phyloP scores from a whole-genome alignment of 2,797 vertebrate genomes.

The Lutjanus argentimaculatus region DNA sequence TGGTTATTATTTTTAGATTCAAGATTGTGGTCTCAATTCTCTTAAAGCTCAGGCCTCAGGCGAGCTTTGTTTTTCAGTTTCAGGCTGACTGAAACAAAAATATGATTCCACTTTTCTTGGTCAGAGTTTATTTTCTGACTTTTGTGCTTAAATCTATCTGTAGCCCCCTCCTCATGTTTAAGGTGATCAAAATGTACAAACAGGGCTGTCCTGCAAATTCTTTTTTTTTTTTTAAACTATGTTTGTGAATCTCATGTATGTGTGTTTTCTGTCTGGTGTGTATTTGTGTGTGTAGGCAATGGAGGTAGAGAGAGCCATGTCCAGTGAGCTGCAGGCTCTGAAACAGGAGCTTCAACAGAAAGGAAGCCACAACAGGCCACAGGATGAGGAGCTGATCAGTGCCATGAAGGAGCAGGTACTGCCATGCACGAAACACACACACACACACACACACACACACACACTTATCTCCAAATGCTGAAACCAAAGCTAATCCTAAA shows the following conservation, averaged over 20 bases:
- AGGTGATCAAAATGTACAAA: neutral
- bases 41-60: constrained; percentile 39
- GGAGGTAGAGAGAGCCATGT: constrained; percentile 83
- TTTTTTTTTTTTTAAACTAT: neutral
- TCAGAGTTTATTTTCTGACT: neutral
- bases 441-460: neutral
- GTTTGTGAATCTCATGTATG: constrained; percentile 15
- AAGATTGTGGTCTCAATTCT: constrained; percentile 32
- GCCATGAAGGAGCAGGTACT: constrained; percentile 87
- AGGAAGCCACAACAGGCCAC: constrained; percentile 65
- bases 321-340: constrained; percentile 81
- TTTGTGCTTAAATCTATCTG: neutral
- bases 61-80: constrained; percentile 32
- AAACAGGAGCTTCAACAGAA: constrained; percentile 81
- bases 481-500: neutral
- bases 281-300: constrained; percentile 74
- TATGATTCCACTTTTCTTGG: constrained; percentile 3
- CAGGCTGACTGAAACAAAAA: neutral
- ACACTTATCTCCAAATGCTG: neutral
- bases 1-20: constrained; percentile 52
- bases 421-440: neutral
- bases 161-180: neutral
- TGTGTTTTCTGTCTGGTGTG: constrained; percentile 40
- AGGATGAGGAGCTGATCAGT: constrained; percentile 85
- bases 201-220: neutral